Percentiles rank a stretch among this genome's conserved stretches.
These are phyloP conservation scores for Lutjanus erythropterus DNA, from an alignment of 2,113 vertebrate genomes.

Conservation along the genomic window DNA sequence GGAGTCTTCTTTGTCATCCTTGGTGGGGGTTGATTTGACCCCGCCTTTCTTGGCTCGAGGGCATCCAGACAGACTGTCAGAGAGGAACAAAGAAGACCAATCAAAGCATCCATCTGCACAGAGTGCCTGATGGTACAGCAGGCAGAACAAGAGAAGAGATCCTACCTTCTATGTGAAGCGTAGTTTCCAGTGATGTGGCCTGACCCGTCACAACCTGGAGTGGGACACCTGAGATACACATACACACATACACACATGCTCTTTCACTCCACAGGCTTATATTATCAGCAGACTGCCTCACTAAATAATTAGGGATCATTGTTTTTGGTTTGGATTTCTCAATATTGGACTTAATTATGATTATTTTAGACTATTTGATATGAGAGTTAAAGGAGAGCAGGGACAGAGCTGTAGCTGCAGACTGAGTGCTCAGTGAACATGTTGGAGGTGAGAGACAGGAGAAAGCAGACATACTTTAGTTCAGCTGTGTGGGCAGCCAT, in stretches of 20 bases:
- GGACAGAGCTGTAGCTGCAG: slow-evolving; percentile 61
- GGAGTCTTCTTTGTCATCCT: slow-evolving; percentile 98
- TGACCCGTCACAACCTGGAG: slow-evolving; percentile 96
- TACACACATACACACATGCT: slow-evolving; percentile 37
- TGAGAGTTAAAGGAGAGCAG: slow-evolving; percentile 49
- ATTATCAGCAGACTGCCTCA: slow-evolving; percentile 2
- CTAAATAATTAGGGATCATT: slow-evolving; percentile 23
- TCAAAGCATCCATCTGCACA: background rate
- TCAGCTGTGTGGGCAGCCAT: slow-evolving; percentile 99
- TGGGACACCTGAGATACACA: slow-evolving; percentile 90
- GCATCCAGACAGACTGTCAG: slow-evolving; percentile 94
- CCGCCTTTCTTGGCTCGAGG: slow-evolving; percentile 99
- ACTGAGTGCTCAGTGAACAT: slow-evolving; percentile 57
- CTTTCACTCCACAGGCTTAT: slow-evolving; percentile 20
- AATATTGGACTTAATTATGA: slow-evolving; percentile 10
- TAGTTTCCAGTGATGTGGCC: slow-evolving; percentile 99
- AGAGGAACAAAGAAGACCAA: slow-evolving; percentile 33
- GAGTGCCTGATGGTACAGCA: background rate
- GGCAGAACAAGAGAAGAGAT: background rate
- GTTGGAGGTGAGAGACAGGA: slow-evolving; percentile 79
- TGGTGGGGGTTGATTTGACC: slow-evolving; percentile 92
- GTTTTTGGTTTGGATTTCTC: slow-evolving; percentile 19
- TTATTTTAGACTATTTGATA: slow-evolving; percentile 12
- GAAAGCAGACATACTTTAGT: slow-evolving; percentile 98
- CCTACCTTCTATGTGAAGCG: slow-evolving; percentile 96